Percentiles rank a stretch among this genome's conserved stretches.
Conservation (phyloP, 2,888 invertebrate species). For the Coelopa pilipes region DNA sequence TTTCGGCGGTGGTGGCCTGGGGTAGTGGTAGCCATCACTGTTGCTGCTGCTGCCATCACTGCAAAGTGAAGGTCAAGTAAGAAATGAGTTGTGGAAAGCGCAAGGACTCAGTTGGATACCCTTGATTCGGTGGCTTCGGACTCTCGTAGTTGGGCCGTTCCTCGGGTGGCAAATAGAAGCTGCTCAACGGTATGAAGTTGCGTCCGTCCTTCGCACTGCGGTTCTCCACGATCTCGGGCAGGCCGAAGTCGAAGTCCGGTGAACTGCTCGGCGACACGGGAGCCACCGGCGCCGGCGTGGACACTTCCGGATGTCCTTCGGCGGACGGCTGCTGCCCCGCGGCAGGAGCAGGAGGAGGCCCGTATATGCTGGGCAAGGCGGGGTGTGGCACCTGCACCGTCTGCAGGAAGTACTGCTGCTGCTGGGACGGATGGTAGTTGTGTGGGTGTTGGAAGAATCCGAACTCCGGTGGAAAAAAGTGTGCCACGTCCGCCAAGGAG, state of each 20-base stretch:
- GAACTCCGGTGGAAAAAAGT: constrained; percentile 55
- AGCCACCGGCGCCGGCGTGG: constrained; percentile 52
- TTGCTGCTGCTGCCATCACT: not conserved
- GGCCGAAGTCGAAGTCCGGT: constrained; percentile 56
- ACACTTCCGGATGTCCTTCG: constrained; percentile 23
- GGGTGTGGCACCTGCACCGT: constrained; percentile 42
- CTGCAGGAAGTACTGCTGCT: constrained; percentile 36
- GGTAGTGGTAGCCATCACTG: constrained; percentile 52
- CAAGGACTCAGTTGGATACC: constrained; percentile 22
- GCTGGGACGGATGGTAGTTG: constrained; percentile 33
- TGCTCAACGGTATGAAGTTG: constrained; percentile 58
- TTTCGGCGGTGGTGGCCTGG: constrained; percentile 40
- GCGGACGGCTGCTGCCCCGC: constrained; percentile 24
- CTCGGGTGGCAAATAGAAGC: constrained; percentile 59
- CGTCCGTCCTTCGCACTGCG: constrained; percentile 51
- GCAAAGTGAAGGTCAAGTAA: constrained; percentile 11
- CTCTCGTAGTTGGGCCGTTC: constrained; percentile 56
- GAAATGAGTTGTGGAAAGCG: not conserved
- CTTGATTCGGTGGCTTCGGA: constrained; percentile 45
- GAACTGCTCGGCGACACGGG: constrained; percentile 48
- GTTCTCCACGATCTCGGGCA: constrained; percentile 64
- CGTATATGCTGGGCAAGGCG: constrained; percentile 48
- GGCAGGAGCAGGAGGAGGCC: constrained; percentile 44
- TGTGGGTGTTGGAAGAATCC: constrained; percentile 48
- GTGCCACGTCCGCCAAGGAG: constrained; percentile 53